Evolutionary conservation across 1,140 invertebrate species (phyloP).

Genomic region (Limonius californicus): DNA sequence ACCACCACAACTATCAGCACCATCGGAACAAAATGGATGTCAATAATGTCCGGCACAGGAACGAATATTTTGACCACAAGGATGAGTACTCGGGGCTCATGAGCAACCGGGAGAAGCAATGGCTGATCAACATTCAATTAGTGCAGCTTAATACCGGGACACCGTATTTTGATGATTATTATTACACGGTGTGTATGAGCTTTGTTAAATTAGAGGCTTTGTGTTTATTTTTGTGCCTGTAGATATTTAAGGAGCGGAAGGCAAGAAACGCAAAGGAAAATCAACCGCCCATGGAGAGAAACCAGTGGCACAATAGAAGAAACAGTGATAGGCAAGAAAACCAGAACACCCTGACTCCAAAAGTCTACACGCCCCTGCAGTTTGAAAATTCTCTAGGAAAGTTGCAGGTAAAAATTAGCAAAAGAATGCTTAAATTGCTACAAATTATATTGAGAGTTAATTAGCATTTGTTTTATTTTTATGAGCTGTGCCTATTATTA

Average conservation of each 20-base stretch:
- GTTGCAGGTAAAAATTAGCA: constrained; percentile 53
- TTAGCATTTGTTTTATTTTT: too few species aligned
- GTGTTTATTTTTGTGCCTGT: constrained; percentile 16
- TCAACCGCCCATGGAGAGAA: constrained; percentile 46
- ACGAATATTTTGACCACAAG: constrained; percentile 3
- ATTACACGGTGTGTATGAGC: constrained; percentile 61
- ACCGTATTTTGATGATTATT: constrained; percentile 83
- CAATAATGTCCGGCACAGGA: constrained; percentile 1
- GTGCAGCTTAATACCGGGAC: constrained; percentile 82
- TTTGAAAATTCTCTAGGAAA: constrained; percentile 92
- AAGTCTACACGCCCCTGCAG: constrained; percentile 71
- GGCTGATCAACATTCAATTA: constrained; percentile 89
- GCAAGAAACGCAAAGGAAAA: constrained; percentile 53
- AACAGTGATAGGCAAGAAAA: constrained; percentile 50
- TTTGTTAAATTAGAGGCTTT: not conserved
- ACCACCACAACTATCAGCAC: constrained; percentile 41
- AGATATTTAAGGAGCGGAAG: constrained; percentile 60
- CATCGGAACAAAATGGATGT: constrained; percentile 18
- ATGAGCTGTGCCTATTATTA: too few species aligned
- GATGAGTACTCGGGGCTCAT: constrained; percentile 89
- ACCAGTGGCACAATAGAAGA: constrained; percentile 29
- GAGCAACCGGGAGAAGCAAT: constrained; percentile 87
- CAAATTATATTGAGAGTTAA: too few species aligned
- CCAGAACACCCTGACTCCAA: constrained; percentile 52
- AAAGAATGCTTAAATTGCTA: too few species aligned